Percentiles rank a stretch among this genome's conserved stretches.
Evolutionary conservation across 1,140 invertebrate genomes (phyloP).

Genomic region (Diabrotica virgifera): DNA sequence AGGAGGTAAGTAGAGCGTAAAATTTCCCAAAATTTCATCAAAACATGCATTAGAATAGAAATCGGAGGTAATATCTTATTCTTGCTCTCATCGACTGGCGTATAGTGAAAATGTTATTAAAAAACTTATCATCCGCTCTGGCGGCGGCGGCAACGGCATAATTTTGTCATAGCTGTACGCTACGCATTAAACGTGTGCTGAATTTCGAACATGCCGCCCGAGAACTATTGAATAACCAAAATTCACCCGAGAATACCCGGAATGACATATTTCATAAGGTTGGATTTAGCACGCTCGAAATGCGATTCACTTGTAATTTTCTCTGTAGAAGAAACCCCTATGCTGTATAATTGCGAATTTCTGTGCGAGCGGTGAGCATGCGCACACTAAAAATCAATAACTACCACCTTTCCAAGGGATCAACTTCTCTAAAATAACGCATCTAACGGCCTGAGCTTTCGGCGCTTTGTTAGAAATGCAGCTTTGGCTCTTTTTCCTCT

Average conservation of each 20-base stretch:
- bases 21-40: too few species aligned
- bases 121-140: slow-evolving; percentile 30
- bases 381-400: slow-evolving; percentile 29
- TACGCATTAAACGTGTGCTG: slow-evolving; percentile 20
- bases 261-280: slow-evolving; percentile 1
- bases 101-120: slow-evolving; percentile 32
- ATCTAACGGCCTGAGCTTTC: slow-evolving; percentile 3
- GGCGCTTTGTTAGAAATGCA: neutral
- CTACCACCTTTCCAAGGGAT: slow-evolving; percentile 17
- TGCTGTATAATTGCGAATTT: slow-evolving; percentile 28
- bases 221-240: neutral
- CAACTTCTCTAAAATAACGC: slow-evolving; percentile 25
- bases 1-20: too few species aligned
- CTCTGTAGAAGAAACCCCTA: slow-evolving; percentile 10
- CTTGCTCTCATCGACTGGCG: too few species aligned
- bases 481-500: neutral
- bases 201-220: slow-evolving; percentile 5
- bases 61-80: too few species aligned
- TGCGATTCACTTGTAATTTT: slow-evolving; percentile 9
- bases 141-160: too few species aligned
- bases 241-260: neutral
- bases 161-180: slow-evolving; percentile 33
- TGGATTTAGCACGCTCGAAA: neutral
- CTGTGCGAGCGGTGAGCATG: slow-evolving; percentile 10
- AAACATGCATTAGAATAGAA: too few species aligned